Conservation (phyloP, 2,113 vertebrate genomes). For the Nibea coibor region DNA sequence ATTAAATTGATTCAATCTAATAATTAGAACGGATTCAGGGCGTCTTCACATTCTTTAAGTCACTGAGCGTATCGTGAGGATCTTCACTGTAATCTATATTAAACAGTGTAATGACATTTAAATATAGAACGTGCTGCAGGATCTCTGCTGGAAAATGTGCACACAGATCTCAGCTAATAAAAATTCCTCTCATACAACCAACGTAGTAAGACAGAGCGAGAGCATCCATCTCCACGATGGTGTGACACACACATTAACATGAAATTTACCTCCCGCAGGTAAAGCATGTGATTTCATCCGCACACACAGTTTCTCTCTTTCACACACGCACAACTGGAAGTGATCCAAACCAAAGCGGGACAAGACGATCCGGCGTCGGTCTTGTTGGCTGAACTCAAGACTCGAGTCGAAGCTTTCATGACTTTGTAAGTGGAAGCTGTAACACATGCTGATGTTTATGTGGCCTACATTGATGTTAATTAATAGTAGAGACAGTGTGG, state of each 20-base stretch:
- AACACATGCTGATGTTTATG: neutral
- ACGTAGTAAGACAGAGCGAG: neutral
- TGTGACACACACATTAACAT: constrained; percentile 1
- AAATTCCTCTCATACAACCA: neutral
- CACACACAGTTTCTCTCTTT: neutral
- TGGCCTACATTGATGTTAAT: neutral
- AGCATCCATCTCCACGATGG: neutral
- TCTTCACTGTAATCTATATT: neutral
- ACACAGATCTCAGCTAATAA: neutral
- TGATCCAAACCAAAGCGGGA: neutral
- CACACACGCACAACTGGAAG: neutral
- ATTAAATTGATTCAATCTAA: neutral
- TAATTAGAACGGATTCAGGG: neutral
- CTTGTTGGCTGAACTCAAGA: neutral
- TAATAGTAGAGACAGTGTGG: no score
- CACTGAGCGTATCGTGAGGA: no score
- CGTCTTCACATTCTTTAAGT: neutral
- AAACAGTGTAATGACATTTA: neutral
- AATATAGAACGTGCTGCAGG: neutral
- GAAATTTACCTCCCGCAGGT: neutral
- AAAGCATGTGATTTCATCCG: neutral
- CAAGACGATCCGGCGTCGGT: neutral
- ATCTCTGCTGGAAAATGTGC: neutral
- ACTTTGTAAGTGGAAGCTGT: neutral
- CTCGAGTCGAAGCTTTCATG: neutral